Evolutionary conservation across 2,888 invertebrate species (phyloP).

Genomic region (Ormia ochracea): DNA sequence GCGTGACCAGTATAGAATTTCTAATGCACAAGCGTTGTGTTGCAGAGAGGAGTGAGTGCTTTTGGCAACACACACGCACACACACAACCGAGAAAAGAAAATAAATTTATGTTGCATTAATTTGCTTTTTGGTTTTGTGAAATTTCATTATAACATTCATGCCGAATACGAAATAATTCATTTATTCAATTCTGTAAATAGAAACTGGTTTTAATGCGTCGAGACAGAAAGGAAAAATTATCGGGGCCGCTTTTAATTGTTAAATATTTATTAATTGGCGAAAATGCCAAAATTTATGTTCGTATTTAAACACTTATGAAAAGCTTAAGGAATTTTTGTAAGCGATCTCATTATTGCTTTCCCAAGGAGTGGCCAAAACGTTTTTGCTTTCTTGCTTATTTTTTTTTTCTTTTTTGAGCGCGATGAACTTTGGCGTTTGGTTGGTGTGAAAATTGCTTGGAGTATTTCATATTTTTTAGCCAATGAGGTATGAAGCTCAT

Average conservation of each 20-base stretch:
- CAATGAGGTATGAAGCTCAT: no score
- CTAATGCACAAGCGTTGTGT: slow-evolving; percentile 11
- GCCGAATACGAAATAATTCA: slow-evolving; percentile 28
- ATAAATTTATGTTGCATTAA: slow-evolving; percentile 38
- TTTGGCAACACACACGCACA: slow-evolving; percentile 2
- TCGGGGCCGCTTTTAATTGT: neutral
- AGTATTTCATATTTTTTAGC: no score
- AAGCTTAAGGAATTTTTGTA: neutral
- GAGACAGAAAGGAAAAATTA: neutral
- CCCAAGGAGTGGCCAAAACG: no score
- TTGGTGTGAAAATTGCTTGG: no score
- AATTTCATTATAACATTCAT: slow-evolving; percentile 21
- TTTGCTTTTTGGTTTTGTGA: slow-evolving; percentile 18
- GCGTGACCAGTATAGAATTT: slow-evolving; percentile 56
- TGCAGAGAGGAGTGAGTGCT: slow-evolving; percentile 35
- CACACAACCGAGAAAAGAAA: slow-evolving; percentile 7
- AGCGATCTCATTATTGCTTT: neutral
- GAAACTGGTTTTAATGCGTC: slow-evolving; percentile 25
- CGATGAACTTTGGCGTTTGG: no score
- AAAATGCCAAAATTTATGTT: neutral
- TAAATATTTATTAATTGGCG: slow-evolving; percentile 8
- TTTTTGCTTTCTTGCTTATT: no score
- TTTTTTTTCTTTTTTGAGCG: no score
- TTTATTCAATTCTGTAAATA: slow-evolving; percentile 31
- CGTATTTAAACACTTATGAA: neutral